A percentile compares a stretch with the other conserved stretches of the same genome.
These are phyloP conservation scores for Rhopalosiphum nymphaeae DNA, from an alignment of 2,888 invertebrate species.

Conservation along the genomic window DNA sequence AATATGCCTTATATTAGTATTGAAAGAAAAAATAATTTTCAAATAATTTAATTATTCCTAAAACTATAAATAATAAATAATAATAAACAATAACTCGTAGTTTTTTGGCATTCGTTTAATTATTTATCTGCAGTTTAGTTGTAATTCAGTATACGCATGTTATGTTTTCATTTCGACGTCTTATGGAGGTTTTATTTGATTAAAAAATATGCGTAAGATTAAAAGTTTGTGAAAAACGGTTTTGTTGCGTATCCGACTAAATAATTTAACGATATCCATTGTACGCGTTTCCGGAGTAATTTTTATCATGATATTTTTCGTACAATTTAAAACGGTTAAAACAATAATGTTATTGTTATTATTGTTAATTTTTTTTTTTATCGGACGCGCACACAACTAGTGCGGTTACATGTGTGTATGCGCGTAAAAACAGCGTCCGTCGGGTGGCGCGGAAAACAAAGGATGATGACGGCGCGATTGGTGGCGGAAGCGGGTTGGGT, in stretches of 20 bases:
- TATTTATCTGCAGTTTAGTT: neutral
- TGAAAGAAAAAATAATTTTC: neutral
- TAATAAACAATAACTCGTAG: neutral
- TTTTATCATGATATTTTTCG: neutral
- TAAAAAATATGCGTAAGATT: constrained; percentile 8
- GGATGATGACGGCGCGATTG: neutral
- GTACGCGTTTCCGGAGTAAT: constrained; percentile 2
- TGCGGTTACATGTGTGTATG: neutral
- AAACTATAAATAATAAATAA: neutral
- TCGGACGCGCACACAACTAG: neutral
- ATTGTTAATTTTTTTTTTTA: neutral
- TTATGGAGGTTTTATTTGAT: constrained; percentile 5
- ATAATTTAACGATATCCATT: constrained; percentile 14
- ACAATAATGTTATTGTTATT: neutral
- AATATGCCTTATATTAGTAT: neutral
- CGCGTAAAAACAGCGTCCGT: constrained; percentile 1
- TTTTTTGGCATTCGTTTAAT: neutral
- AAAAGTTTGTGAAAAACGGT: constrained; percentile 1
- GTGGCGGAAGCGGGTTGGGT: neutral
- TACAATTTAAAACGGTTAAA: constrained; percentile 10
- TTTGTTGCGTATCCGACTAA: constrained; percentile 16
- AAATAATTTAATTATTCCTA: neutral
- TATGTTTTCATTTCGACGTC: neutral
- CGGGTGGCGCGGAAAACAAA: neutral
- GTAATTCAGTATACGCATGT: neutral